phyloP scores from a whole-genome alignment of 2,797 vertebrate species.

The Heterohyrax brucei region DNA sequence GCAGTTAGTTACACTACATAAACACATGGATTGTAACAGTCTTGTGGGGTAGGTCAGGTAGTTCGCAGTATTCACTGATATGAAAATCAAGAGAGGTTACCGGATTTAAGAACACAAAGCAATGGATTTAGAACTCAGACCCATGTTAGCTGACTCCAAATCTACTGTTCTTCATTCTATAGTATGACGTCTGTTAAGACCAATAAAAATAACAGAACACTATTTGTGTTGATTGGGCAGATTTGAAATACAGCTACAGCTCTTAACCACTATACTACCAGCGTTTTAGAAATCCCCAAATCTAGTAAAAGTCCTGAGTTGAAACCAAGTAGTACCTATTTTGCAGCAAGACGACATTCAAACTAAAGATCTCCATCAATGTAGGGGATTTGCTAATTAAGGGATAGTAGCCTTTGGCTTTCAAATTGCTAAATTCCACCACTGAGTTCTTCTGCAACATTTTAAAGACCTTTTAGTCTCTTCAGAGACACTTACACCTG shows the following conservation, averaged over 20 bases:
- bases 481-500: neutral
- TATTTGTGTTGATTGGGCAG: neutral
- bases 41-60: slow-evolving; percentile 19
- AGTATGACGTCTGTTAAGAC: slow-evolving; percentile 57
- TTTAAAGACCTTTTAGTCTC: slow-evolving; percentile 44
- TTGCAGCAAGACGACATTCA: neutral
- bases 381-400: neutral
- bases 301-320: neutral
- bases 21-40: slow-evolving; percentile 17
- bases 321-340: neutral
- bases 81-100: slow-evolving; percentile 22
- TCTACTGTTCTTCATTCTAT: slow-evolving; percentile 28
- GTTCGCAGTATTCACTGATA: neutral
- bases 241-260: too few relatives aligned
- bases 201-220: slow-evolving; percentile 44
- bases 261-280: too few relatives aligned
- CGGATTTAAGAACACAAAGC: slow-evolving; percentile 19
- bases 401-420: neutral
- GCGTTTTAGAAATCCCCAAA: neutral
- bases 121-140: slow-evolving; percentile 6
- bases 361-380: slow-evolving; percentile 21
- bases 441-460: slow-evolving; percentile 15
- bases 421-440: slow-evolving; percentile 47
- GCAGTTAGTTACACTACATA: slow-evolving; percentile 58
- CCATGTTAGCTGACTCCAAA: slow-evolving; percentile 29